Conservation (phyloP, 2,888 invertebrate species). For the Octodonta nipae region DNA sequence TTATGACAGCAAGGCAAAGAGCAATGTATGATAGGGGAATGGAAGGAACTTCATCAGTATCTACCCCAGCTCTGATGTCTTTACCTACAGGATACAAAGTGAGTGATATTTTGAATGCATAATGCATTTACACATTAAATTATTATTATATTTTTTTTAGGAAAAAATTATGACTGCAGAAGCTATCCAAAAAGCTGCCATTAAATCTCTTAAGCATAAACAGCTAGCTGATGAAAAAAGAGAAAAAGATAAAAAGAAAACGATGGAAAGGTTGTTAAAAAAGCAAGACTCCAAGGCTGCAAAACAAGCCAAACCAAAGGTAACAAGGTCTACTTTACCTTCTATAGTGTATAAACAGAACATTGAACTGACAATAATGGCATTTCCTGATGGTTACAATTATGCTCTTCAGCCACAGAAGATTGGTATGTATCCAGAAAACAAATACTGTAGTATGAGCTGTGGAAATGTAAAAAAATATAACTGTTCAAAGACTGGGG, state of each 20-base stretch:
- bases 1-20: constrained; percentile 89
- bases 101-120: constrained; percentile 15
- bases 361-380: constrained; percentile 49
- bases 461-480: constrained; percentile 75
- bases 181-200: constrained; percentile 78
- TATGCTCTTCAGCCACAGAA: constrained; percentile 52
- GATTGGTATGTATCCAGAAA: constrained; percentile 38
- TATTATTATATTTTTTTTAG: constrained; percentile 25
- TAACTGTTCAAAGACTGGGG: constrained; percentile 72
- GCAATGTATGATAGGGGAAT: constrained; percentile 81
- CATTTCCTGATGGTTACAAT: constrained; percentile 58
- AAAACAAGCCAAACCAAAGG: constrained; percentile 52
- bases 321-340: constrained; percentile 50
- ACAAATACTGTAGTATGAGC: constrained; percentile 51
- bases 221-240: constrained; percentile 87
- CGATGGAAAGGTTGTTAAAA: constrained; percentile 81
- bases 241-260: constrained; percentile 92
- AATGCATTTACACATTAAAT: constrained; percentile 1
- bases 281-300: constrained; percentile 75
- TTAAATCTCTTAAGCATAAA: constrained; percentile 80
- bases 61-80: constrained; percentile 46
- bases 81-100: constrained; percentile 45
- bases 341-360: constrained; percentile 64
- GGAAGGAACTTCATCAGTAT: constrained; percentile 51
- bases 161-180: constrained; percentile 87